A percentile compares a stretch with the other conserved stretches of the same genome.
Conservation (phyloP, 2,113 vertebrate genomes). For the Sinocyclocheilus grahami region DNA sequence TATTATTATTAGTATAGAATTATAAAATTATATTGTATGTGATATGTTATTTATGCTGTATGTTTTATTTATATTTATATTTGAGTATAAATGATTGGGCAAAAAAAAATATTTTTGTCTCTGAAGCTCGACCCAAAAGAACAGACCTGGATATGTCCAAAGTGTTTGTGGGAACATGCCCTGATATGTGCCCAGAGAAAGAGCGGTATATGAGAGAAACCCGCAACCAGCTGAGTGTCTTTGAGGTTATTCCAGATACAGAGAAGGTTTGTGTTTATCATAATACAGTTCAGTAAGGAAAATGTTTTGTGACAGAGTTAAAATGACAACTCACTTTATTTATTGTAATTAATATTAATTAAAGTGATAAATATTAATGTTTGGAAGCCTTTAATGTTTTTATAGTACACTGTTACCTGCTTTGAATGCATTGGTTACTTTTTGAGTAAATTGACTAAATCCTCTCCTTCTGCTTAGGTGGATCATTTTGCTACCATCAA, state of each 20-base stretch:
- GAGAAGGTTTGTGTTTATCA: slow-evolving; percentile 81
- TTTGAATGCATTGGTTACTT: too few species aligned
- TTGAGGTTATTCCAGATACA: slow-evolving; percentile 84
- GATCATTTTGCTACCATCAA: slow-evolving; percentile 88
- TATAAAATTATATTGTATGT: not conserved
- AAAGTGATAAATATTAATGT: too few species aligned
- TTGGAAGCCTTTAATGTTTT: too few species aligned
- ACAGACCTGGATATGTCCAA: slow-evolving; percentile 89
- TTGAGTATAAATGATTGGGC: not conserved
- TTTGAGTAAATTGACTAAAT: not conserved
- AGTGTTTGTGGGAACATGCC: slow-evolving; percentile 92
- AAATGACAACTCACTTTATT: too few species aligned
- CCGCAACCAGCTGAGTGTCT: slow-evolving; percentile 90
- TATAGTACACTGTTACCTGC: too few species aligned
- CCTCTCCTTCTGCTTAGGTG: slow-evolving; percentile 73
- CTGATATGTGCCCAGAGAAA: slow-evolving; percentile 98
- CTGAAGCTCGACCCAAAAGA: slow-evolving; percentile 85
- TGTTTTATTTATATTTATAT: not conserved
- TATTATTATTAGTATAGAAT: too few species aligned
- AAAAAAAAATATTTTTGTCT: not conserved
- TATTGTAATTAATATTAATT: too few species aligned
- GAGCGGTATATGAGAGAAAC: slow-evolving; percentile 98
- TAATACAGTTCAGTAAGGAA: not conserved
- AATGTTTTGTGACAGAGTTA: too few species aligned
- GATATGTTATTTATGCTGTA: not conserved